phyloP scores from a whole-genome alignment of 2,113 vertebrate species.

The Dasyurus viverrinus region DNA sequence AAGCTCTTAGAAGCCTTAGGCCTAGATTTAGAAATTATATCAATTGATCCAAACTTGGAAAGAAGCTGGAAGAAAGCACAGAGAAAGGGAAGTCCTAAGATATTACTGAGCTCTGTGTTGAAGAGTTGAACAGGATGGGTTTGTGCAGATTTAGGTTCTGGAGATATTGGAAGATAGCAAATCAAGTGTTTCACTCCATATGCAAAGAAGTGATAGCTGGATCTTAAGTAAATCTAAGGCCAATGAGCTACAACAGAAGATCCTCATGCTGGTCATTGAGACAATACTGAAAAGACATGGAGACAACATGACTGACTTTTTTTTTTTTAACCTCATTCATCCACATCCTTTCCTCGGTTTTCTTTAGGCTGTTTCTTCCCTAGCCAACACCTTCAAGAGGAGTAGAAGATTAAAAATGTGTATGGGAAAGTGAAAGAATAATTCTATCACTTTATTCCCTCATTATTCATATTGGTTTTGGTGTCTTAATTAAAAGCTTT shows the following conservation, averaged over 20 bases:
- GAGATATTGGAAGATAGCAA: neutral
- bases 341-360: neutral
- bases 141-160: neutral
- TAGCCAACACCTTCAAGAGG: neutral
- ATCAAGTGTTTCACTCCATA: neutral
- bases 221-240: neutral
- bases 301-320: neutral
- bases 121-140: neutral
- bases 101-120: neutral
- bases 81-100: neutral
- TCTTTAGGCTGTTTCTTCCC: neutral
- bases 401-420: neutral
- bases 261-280: neutral
- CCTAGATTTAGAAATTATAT: neutral
- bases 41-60: neutral
- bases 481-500: neutral
- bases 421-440: neutral
- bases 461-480: neutral
- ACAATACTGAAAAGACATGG: neutral
- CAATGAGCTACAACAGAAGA: neutral
- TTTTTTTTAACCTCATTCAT: neutral
- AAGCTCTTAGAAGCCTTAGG: neutral
- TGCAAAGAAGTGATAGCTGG: neutral
- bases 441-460: neutral
- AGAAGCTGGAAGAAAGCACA: neutral